Base-by-base conservation (phyloP, 2,797 vertebrate genomes). In the Pelodytes ibericus region DNA sequence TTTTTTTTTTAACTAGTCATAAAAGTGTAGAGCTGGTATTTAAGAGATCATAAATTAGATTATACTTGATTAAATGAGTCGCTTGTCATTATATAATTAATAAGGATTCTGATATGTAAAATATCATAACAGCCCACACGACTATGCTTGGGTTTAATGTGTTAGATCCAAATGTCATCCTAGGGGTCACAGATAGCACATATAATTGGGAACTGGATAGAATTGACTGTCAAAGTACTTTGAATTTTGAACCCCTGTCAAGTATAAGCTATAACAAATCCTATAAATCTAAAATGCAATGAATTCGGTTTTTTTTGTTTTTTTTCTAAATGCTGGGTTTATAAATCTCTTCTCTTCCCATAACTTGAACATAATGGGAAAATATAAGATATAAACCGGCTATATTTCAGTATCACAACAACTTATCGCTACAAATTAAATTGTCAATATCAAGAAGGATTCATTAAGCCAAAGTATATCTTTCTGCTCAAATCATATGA, bases 61-160 rank as follows among this genome's bases (percentile, higher is more conserved):
- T 85, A 80, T 25, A 80, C 84, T 81, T 87, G 80, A 85, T 87
- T 85, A 84, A 89, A 86, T 84, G 75, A 88, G 81, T 68, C 79
- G 66, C 64, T 72, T 82, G 68, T 71, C 83, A 80, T 81, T 81
- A 80, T 47, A 13, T 72, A 82, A 80, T 84, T 89, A 81, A 69
- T 79, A 70, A 80, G 58, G 77, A 79, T 79, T 68, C 61, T 84
- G 65, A 81, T 86, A 1, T 15, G 78, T 56, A 82, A 77, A 84
- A 81, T 73, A 82, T 58, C 77, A 81, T 41, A 64, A 81, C 60
- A 47, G 71, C 70, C 41, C 72, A 75, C 58, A 25, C 24, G 31
- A 62, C 56, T 73, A 24, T 3, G 18, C 26, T 60, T 26, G 20
- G 56, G 31, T 30, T 49, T 6, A 36, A 18, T 22, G 20, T 26